Evolutionary conservation across 1,140 invertebrate species (phyloP).

Genomic region (Diorhabda sublineata): DNA sequence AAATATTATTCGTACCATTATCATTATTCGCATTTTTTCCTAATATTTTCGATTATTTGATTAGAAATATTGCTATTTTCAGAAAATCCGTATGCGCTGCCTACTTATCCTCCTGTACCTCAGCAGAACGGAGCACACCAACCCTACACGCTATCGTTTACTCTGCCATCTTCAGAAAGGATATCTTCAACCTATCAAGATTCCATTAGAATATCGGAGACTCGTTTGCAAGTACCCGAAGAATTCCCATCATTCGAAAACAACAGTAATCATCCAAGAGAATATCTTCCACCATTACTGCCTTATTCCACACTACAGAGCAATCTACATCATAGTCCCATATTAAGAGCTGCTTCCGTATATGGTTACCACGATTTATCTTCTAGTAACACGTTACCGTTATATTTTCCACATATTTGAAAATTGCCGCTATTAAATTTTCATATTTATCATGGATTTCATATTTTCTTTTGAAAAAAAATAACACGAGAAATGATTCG

Average conservation of each 20-base stretch:
- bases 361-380: slow-evolving; percentile 37
- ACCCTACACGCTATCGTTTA: not conserved
- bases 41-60: not conserved
- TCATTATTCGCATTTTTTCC: not conserved
- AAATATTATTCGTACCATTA: too few species aligned
- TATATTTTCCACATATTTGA: slow-evolving; percentile 32
- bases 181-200: slow-evolving; percentile 13
- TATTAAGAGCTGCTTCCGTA: slow-evolving; percentile 36
- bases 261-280: slow-evolving; percentile 4
- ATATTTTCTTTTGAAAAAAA: not conserved
- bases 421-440: not conserved
- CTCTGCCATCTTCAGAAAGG: slow-evolving; percentile 16
- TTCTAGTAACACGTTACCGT: slow-evolving; percentile 23
- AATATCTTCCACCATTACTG: slow-evolving; percentile 29
- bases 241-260: not conserved
- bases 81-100: not conserved
- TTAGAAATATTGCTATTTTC: not conserved
- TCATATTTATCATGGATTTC: not conserved
- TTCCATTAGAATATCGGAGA: not conserved
- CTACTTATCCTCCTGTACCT: not conserved
- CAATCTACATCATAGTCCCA: slow-evolving; percentile 32
- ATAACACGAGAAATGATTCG: not conserved
- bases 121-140: not conserved
- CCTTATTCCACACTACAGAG: slow-evolving; percentile 33
- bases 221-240: not conserved